Conservation (phyloP, 2,797 vertebrate species). For the Fundulus diaphanus region DNA sequence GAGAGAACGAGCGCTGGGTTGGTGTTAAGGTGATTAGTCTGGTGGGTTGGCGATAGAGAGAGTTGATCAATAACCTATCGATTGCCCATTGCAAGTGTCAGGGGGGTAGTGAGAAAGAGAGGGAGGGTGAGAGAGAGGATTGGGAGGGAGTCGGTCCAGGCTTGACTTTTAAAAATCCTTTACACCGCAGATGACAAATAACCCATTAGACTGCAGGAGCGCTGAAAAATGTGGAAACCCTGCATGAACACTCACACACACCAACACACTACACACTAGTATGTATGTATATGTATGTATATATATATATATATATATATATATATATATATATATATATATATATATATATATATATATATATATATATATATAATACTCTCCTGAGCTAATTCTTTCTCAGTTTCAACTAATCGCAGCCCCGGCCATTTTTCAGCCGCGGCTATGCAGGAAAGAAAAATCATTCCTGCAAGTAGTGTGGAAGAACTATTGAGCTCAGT, state of each 20-base stretch:
- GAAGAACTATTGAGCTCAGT: conserved; percentile 77
- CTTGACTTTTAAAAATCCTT: conserved; percentile 91
- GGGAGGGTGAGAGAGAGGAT: conserved; percentile 72
- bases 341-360: neutral
- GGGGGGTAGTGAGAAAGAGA: conserved; percentile 83
- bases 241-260: conserved; percentile 13
- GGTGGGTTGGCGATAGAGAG: conserved; percentile 89
- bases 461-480: conserved; percentile 72
- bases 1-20: conserved; percentile 76
- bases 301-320: no score
- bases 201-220: conserved; percentile 81
- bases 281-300: no score
- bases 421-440: conserved; percentile 45
- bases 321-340: neutral
- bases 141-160: conserved; percentile 76
- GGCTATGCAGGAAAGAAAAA: conserved; percentile 59
- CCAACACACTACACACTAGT: neutral
- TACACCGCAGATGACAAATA: conserved; percentile 88
- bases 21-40: conserved; percentile 90
- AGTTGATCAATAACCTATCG: conserved; percentile 87
- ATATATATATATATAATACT: no score
- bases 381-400: conserved; percentile 42
- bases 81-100: conserved; percentile 83
- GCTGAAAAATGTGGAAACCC: conserved; percentile 72
- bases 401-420: conserved; percentile 39